These are phyloP conservation scores for Penelope pileata DNA, from an alignment of 2,113 vertebrate species.

Conservation along the genomic window DNA sequence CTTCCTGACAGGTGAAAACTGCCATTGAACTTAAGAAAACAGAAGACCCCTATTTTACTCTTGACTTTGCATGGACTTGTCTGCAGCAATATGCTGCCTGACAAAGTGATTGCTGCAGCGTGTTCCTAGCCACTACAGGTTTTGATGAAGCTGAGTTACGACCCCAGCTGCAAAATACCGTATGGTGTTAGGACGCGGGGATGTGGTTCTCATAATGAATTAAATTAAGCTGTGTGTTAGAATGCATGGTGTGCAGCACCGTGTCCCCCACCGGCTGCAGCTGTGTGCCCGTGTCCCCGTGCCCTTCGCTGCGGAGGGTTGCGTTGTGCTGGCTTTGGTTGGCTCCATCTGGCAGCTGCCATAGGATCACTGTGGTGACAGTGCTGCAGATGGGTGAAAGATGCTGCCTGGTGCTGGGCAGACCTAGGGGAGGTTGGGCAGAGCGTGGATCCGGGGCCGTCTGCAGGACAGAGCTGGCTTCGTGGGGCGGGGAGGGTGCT, in stretches of 20 bases:
- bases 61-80: neutral
- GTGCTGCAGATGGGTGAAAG: neutral
- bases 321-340: neutral
- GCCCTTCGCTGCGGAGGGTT: neutral
- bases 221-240: neutral
- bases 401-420: rapidly evolving
- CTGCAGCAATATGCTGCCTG: neutral
- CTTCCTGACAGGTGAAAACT: neutral
- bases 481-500: neutral
- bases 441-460: neutral
- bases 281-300: neutral
- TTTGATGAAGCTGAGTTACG: slow-evolving; percentile 5
- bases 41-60: rapidly evolving
- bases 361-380: neutral
- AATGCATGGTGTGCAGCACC: neutral
- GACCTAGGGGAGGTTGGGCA: too few relatives aligned
- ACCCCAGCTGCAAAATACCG: neutral
- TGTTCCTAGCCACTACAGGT: neutral
- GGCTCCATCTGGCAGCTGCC: neutral
- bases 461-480: neutral
- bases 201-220: slow-evolving; percentile 39
- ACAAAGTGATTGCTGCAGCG: neutral
- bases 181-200: slow-evolving; percentile 17
- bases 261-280: neutral
- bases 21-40: neutral